phyloP scores from a whole-genome alignment of 1,140 invertebrate species.

The Pachyrhynchus sulphureomaculatus region DNA sequence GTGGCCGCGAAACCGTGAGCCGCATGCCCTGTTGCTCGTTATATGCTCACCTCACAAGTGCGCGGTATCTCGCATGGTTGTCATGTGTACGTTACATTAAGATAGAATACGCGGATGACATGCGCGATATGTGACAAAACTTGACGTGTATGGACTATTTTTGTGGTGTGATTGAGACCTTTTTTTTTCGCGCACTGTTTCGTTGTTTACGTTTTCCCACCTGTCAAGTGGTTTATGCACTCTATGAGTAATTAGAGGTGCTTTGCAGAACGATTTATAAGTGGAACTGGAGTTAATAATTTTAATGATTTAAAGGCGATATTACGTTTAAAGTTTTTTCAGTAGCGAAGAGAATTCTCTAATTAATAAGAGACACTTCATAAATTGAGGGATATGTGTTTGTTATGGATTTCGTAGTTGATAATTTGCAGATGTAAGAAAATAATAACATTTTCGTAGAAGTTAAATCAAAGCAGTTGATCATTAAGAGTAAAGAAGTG shows the following conservation, averaged over 20 bases:
- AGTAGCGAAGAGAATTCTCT: too few species aligned
- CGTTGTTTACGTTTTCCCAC: slow-evolving; percentile 11
- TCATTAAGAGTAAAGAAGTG: too few species aligned
- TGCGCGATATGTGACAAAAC: slow-evolving; percentile 15
- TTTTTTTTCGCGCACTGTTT: slow-evolving; percentile 17
- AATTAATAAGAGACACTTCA: too few species aligned
- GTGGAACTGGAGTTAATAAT: neutral
- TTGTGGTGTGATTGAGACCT: slow-evolving; percentile 14
- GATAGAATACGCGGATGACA: neutral
- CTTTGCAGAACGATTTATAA: neutral
- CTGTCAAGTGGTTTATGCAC: slow-evolving; percentile 14
- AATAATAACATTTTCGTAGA: too few species aligned
- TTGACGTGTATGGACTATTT: slow-evolving; percentile 4
- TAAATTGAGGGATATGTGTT: too few species aligned
- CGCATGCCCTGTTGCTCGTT: slow-evolving; percentile 16
- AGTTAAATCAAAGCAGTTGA: too few species aligned
- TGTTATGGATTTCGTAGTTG: too few species aligned
- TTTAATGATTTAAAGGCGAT: too few species aligned
- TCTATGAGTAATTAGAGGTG: slow-evolving; percentile 2
- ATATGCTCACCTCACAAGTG: slow-evolving; percentile 20
- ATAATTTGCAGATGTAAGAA: too few species aligned
- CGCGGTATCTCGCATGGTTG: slow-evolving; percentile 25
- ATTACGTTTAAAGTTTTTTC: too few species aligned
- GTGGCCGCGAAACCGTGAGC: neutral
- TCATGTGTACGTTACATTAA: slow-evolving; percentile 13